Evolutionary conservation across 2,113 vertebrate genomes (phyloP).

Genomic region (Ctenomys sociabilis): DNA sequence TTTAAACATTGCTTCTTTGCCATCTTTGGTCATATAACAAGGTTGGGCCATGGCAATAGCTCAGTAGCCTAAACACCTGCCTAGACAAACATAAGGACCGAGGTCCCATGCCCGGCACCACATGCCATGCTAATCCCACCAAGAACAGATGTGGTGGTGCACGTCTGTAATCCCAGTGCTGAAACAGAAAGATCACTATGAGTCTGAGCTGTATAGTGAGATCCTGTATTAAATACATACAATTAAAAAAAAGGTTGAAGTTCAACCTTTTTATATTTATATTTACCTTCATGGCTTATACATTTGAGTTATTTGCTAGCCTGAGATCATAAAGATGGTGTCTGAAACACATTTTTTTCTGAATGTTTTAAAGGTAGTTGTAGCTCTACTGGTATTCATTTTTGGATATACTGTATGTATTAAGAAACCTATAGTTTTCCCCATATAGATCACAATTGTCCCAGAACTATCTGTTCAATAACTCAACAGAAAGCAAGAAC

Average conservation of each 20-base stretch:
- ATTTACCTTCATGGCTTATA: not conserved
- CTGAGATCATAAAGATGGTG: not conserved
- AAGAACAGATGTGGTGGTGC: too few relatives aligned
- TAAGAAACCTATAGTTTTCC: constrained; percentile 16
- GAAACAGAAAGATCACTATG: too few relatives aligned
- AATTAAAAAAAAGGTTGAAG: too few relatives aligned
- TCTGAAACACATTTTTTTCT: not conserved
- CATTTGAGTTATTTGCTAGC: not conserved
- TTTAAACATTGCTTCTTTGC: not conserved
- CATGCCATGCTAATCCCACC: too few relatives aligned
- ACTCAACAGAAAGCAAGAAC: not conserved
- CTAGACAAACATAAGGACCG: too few relatives aligned
- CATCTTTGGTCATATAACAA: not conserved
- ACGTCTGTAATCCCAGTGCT: too few relatives aligned
- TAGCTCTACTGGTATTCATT: not conserved
- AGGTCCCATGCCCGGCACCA: too few relatives aligned
- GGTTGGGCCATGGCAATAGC: not conserved
- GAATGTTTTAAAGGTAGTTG: constrained; percentile 19
- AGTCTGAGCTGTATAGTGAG: too few relatives aligned
- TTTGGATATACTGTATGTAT: not conserved
- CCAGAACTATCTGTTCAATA: not conserved
- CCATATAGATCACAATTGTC: not conserved
- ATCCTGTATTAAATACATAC: too few relatives aligned
- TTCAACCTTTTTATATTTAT: too few relatives aligned
- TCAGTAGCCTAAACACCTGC: too few relatives aligned